Base-by-base conservation (phyloP, 2,888 invertebrate genomes). In the Apodemia hepburni region DNA sequence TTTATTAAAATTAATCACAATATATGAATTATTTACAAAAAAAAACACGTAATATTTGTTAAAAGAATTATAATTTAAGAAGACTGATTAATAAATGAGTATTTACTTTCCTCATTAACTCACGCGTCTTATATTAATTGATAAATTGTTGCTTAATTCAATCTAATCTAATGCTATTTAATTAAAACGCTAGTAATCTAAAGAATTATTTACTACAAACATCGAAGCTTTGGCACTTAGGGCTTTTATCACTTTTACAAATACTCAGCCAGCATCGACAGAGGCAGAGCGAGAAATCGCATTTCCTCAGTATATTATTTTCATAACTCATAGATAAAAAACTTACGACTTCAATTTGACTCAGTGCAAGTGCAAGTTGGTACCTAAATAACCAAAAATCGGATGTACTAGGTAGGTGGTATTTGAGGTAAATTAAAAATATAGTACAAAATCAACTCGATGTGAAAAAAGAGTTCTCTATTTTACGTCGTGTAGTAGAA, bases 171-270 rank as follows among this genome's bases (percentile, higher is more conserved):
- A 57, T 17, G 27, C 51, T 61, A 61, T 47, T 38, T 58, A 63
- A 45, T 42, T 60, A 60, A 58, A 65, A 67, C 58, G 15, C 45
- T 61, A 61, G 63, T 61, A 54, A 62, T 61, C 60, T 63, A 62
- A 65, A 64, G 59, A 63, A 60, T 62, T 64, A 65, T 57, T 66
- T 71, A 71, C 65, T 67, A 70, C 72, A 72, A 69, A 65, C 70
- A 75, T 75, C 75, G 74, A 81, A 78, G 76, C 76, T 87, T 87
- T 87, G 87, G 87, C 87, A 87, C 87, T 85, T 86, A 78, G 80
- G 84, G 84, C 79, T 76, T 54, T 80, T 69, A 66, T 71, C 68
- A 70, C 68, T 68, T 67, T 62, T 29, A 49, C 38, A 60, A 45
- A 57, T 51, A 54, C 18, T 54, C 54, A 59, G 59, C 59, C 49